Evolutionary conservation across 2,888 invertebrate species (phyloP), one percentile per base, ranked within the genome.

Genomic region (Gonocerus acuteangulatus): DNA sequence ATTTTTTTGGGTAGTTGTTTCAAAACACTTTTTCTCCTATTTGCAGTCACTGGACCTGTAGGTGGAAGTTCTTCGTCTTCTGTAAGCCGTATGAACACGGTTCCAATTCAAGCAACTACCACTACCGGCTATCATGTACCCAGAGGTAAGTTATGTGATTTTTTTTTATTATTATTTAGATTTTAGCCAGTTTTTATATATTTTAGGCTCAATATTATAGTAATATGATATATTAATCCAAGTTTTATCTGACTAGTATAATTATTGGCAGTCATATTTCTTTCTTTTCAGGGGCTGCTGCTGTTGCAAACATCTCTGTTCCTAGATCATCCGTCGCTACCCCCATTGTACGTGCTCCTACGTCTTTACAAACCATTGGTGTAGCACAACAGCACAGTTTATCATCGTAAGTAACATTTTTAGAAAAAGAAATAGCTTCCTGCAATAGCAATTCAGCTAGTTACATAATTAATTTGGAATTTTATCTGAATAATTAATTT

Each of bases 291-390:
- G 87, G 87, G 1, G 81, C 86, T 15, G 86, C 86, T 0, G 86
- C 86, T 11, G 87, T 86, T 2, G 87, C 87, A 0, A 86, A 84
- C 66, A 79, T 87, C 18, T 82, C 86, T 11, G 83, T 85, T 6
- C 83, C 86, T 0, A 80, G 86, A 60, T 78, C 80, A 34, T 79
- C 80, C 62, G 82, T 85, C 3, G 80, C 82, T 13, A 80, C 82
- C 15, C 68, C 68, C 2, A 67, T 68, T 74, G 61, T 73, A 73
- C 45, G 71, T 1, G 69, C 71, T 1, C 69, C 73, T 0, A 39
- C 70, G 3, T 64, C 73, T 0, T 71, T 77, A n/a, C 73, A 79
- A 56, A 76, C 74, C 0, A 67, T 78, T 15, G 64, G 66, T 39
- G 67, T 67, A n/a, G 49, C 67, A 44, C 54, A 54, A 34, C 54